Evolutionary conservation across 2,888 invertebrate species (phyloP).

Genomic region (Nemotelus nigrinus): DNA sequence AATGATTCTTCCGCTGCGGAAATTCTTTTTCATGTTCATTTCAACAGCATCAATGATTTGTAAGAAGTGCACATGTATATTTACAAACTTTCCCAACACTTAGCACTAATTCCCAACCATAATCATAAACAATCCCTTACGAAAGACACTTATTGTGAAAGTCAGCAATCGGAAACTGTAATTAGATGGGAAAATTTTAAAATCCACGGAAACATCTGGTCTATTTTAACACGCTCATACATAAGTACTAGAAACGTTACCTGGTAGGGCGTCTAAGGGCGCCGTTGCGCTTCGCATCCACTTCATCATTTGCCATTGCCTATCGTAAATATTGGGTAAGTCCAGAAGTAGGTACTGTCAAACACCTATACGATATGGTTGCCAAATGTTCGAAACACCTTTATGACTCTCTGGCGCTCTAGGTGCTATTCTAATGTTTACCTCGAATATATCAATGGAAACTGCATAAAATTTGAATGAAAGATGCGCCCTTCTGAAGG

Average conservation of each 20-base stretch:
- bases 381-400: constrained; percentile 28
- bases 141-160: not conserved
- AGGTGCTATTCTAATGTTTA: not conserved
- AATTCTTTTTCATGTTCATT: too few species aligned
- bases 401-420: not conserved
- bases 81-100: too few species aligned
- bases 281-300: not conserved
- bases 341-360: constrained; percentile 2
- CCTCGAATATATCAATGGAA: not conserved
- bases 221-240: not conserved
- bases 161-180: not conserved
- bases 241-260: not conserved
- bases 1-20: too few species aligned
- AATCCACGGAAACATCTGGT: not conserved
- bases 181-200: constrained; percentile 8
- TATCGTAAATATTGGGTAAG: constrained; percentile 17
- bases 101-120: not conserved
- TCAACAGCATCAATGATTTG: too few species aligned
- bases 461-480: not conserved
- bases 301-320: not conserved
- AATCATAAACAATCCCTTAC: constrained; percentile 8
- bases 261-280: constrained; percentile 1
- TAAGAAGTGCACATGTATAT: too few species aligned
- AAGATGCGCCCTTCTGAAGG: constrained; percentile 23
- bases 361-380: constrained; percentile 20